Evolutionary conservation across 2,797 vertebrate genomes (phyloP).

Genomic region (Lepilemur septentrionalis): DNA sequence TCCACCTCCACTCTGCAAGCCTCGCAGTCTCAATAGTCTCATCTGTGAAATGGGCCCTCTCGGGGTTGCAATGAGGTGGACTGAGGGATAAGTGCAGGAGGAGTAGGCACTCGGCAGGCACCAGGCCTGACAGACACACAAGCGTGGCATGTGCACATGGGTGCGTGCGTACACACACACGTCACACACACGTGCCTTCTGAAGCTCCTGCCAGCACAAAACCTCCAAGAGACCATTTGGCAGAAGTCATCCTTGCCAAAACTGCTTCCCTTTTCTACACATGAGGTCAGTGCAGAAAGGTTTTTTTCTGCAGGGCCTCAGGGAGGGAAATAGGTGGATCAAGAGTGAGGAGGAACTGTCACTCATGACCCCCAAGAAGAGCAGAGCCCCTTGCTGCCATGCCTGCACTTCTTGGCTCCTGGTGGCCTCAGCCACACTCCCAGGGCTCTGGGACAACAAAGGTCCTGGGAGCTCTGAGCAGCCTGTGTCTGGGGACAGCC

Average conservation of each 20-base stretch:
- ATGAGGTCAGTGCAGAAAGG: neutral
- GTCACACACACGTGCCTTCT: neutral
- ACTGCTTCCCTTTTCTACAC: neutral
- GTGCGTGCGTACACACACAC: rapidly evolving
- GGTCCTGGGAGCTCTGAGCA: neutral
- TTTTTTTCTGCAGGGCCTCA: neutral
- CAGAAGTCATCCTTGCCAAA: neutral
- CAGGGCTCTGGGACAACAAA: rapidly evolving
- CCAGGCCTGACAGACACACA: neutral
- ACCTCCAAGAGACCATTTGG: neutral
- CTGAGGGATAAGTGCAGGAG: rapidly evolving
- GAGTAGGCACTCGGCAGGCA: neutral
- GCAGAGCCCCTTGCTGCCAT: rapidly evolving
- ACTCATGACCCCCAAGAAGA: neutral
- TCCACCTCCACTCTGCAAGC: neutral
- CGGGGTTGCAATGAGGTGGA: neutral
- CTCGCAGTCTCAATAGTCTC: neutral
- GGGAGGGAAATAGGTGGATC: neutral
- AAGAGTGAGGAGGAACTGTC: neutral
- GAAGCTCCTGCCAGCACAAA: neutral
- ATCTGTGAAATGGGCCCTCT: neutral
- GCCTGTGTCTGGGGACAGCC: rapidly evolving
- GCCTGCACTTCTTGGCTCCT: too few species aligned
- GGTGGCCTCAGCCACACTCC: too few species aligned
- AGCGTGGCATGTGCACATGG: rapidly evolving